These are phyloP conservation scores for Eristalis arbustorum DNA, from an alignment of 2,888 invertebrate genomes.

Conservation along the genomic window DNA sequence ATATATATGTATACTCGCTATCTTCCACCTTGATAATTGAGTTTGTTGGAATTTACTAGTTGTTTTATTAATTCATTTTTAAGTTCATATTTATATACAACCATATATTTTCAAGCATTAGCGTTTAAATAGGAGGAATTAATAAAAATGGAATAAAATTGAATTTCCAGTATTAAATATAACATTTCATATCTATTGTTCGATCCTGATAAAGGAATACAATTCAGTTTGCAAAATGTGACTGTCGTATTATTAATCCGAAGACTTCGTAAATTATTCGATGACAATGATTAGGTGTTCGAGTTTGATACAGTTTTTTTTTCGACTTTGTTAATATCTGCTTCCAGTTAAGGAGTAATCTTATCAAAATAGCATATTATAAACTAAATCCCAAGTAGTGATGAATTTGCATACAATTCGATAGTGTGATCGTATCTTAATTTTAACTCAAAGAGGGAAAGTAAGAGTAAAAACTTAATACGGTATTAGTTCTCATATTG, in stretches of 20 bases:
- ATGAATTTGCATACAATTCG: too few species aligned
- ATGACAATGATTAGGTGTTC: too few species aligned
- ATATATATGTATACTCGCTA: conserved; percentile 65
- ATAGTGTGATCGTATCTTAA: too few species aligned
- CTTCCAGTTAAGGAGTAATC: too few species aligned
- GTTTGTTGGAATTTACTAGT: conserved; percentile 69
- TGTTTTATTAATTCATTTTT: conserved; percentile 70
- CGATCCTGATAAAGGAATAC: neutral
- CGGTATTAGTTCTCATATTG: too few species aligned
- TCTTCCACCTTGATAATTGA: conserved; percentile 69
- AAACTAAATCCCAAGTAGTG: too few species aligned
- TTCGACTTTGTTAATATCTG: too few species aligned
- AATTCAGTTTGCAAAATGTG: neutral
- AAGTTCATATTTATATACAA: conserved; percentile 69
- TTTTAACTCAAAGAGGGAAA: too few species aligned
- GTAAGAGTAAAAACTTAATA: too few species aligned
- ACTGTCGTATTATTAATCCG: neutral
- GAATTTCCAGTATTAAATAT: conserved; percentile 64
- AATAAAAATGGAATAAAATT: conserved; percentile 64
- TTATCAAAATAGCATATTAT: too few species aligned
- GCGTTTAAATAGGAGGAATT: conserved; percentile 67
- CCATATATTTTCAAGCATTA: conserved; percentile 66
- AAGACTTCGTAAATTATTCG: too few species aligned
- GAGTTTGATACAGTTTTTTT: too few species aligned
- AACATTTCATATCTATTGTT: conserved; percentile 3